Conservation (phyloP, 2,113 vertebrate genomes). For the Castor canadensis region DNA sequence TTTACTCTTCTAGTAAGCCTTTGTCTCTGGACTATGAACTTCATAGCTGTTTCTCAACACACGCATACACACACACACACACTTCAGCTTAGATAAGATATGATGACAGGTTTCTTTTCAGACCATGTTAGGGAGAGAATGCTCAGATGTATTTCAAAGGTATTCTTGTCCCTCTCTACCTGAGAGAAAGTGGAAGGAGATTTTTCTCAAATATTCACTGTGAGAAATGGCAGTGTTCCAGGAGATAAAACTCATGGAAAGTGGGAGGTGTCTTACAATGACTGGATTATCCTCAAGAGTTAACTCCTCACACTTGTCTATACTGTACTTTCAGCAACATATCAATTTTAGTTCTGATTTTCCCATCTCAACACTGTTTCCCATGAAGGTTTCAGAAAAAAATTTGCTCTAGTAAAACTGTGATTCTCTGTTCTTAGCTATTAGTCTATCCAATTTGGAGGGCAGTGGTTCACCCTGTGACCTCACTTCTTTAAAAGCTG, state of each 20-base stretch:
- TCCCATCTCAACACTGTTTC: too few species aligned
- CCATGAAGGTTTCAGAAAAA: neutral
- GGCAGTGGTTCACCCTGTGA: neutral
- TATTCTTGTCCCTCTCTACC: accelerated
- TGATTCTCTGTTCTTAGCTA: neutral
- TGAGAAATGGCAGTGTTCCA: neutral
- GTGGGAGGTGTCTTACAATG: accelerated
- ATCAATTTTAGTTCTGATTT: neutral
- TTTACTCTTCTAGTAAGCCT: neutral
- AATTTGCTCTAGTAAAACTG: neutral
- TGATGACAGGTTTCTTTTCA: too few species aligned
- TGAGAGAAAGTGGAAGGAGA: neutral
- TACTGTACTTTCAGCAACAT: neutral
- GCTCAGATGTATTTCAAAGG: neutral
- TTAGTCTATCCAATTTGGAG: neutral
- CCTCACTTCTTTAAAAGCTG: neutral
- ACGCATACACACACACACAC: too few species aligned
- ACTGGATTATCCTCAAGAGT: neutral
- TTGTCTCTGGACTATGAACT: neutral
- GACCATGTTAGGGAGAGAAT: neutral
- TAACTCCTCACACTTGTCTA: neutral
- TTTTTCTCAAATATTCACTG: neutral
- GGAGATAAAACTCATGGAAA: too few species aligned
- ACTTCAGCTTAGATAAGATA: neutral
- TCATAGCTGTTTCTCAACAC: neutral